phyloP scores from a whole-genome alignment of 2,113 vertebrate genomes.

The Polyodon spathula region DNA sequence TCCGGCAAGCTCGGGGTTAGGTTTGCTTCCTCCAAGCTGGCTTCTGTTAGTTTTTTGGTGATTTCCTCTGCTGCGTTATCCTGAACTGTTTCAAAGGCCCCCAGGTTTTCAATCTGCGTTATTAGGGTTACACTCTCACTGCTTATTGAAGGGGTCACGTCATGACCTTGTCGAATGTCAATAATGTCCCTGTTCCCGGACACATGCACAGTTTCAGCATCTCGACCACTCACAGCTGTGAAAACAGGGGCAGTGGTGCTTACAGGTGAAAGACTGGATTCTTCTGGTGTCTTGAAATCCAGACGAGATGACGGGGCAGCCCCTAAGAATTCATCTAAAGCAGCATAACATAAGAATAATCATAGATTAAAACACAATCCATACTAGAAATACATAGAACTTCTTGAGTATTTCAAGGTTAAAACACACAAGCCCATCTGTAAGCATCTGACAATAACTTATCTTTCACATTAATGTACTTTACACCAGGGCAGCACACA shows the following conservation, averaged over 20 bases:
- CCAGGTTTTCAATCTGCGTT: conserved; percentile 71
- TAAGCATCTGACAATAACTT: too few species aligned
- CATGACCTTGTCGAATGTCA: conserved; percentile 18
- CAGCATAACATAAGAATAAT: too few species aligned
- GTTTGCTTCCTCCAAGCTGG: conserved; percentile 33
- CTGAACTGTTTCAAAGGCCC: conserved; percentile 15
- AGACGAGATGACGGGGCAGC: conserved; percentile 51
- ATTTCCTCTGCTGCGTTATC: conserved; percentile 21
- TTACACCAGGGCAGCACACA: too few species aligned
- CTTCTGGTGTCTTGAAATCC: conserved; percentile 44
- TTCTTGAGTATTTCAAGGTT: too few species aligned
- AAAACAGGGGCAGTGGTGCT: conserved; percentile 16
- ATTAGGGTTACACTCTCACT: conserved; percentile 82
- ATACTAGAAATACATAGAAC: neutral
- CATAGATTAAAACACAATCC: too few species aligned
- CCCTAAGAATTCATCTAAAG: conserved; percentile 77
- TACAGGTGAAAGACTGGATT: conserved; percentile 17
- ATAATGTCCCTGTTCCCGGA: neutral
- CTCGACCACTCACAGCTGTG: conserved; percentile 18
- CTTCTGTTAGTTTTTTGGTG: conserved; percentile 36
- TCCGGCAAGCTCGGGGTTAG: neutral
- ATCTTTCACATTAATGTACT: too few species aligned
- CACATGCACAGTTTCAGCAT: conserved; percentile 20
- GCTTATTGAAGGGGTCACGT: conserved; percentile 73
- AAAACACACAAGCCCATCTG: neutral